Evolutionary conservation across 2,888 invertebrate genomes (phyloP).

Genomic region (Drosophila colorata): DNA sequence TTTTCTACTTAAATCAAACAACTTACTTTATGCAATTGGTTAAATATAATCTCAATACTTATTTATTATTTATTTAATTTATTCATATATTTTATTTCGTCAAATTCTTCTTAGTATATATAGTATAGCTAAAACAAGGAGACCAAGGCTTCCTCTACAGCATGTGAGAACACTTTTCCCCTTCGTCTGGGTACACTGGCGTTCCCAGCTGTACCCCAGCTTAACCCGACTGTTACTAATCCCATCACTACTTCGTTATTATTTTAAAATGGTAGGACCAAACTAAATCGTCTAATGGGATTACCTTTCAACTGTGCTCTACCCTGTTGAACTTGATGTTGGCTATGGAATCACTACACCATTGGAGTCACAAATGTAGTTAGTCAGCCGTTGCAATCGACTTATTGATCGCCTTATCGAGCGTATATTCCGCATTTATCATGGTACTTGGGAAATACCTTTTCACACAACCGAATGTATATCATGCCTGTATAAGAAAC

Average conservation of each 20-base stretch:
- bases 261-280: not conserved
- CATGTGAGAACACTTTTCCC: slow-evolving; percentile 1
- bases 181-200: not conserved
- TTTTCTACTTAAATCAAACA: not conserved
- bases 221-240: not conserved
- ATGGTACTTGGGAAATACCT: slow-evolving; percentile 6
- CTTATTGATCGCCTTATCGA: slow-evolving; percentile 9
- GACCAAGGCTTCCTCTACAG: not conserved
- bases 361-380: not conserved
- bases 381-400: not conserved
- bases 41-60: not conserved
- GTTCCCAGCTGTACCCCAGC: not conserved
- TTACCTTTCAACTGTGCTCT: not conserved
- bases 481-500: not conserved
- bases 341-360: not conserved
- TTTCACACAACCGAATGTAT: not conserved
- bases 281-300: not conserved
- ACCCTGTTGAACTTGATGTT: not conserved
- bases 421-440: slow-evolving; percentile 1
- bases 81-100: not conserved
- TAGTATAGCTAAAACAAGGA: no score
- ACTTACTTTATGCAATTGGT: not conserved
- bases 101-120: no score
- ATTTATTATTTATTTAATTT: no score
- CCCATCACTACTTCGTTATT: no score